Evolutionary conservation across 2,888 invertebrate species (phyloP).

Genomic region (Drosophila incognita): DNA sequence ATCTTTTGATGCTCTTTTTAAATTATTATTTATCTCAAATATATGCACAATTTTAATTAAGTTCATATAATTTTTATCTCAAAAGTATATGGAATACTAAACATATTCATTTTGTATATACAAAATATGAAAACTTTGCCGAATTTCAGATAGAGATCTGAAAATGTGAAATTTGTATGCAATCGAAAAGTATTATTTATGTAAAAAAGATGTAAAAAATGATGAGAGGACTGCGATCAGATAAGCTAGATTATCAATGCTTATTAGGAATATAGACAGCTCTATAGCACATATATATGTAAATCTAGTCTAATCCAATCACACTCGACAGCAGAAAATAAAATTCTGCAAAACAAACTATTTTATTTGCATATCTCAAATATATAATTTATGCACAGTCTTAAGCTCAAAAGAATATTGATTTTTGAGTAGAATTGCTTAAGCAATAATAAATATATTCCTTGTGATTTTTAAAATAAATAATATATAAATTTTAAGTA

Average conservation of each 20-base stretch:
- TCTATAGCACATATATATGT: neutral
- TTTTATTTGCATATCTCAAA: neutral
- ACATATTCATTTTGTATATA: neutral
- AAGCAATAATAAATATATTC: neutral
- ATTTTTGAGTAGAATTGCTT: neutral
- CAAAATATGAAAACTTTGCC: neutral
- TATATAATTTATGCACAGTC: neutral
- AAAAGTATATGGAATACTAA: neutral
- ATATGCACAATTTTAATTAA: neutral
- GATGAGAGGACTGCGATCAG: neutral
- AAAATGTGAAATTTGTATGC: neutral
- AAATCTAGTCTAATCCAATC: neutral
- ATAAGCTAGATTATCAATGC: neutral
- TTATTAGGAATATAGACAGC: neutral
- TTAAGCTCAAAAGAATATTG: neutral
- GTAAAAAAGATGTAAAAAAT: neutral
- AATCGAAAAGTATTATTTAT: neutral
- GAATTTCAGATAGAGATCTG: neutral
- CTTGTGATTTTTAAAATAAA: neutral
- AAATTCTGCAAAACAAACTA: neutral
- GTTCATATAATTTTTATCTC: neutral
- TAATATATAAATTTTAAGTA: neutral
- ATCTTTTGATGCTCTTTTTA: neutral
- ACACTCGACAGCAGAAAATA: neutral
- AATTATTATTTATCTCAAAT: neutral